Conservation (phyloP, 2,888 invertebrate species). For the Mechanitis messenoides region DNA sequence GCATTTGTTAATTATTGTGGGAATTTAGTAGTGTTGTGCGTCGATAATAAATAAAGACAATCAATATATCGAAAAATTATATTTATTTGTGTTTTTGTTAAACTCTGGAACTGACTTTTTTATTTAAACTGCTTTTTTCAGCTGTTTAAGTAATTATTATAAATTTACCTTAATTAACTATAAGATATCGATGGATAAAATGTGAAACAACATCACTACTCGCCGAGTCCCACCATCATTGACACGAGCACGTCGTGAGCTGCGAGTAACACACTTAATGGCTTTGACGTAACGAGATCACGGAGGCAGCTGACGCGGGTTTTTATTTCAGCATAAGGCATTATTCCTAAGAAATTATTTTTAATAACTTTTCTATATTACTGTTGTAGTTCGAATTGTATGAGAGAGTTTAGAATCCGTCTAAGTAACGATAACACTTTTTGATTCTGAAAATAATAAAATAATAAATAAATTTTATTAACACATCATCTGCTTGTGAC, state of each 20-base stretch:
- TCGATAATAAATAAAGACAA: neutral
- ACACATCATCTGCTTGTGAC: no score
- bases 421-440: no score
- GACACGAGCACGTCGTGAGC: neutral
- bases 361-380: neutral
- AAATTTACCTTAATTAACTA: no score
- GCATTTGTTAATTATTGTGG: slow-evolving; percentile 6
- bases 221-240: neutral
- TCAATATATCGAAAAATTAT: neutral
- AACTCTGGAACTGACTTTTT: no score
- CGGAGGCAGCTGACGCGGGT: neutral
- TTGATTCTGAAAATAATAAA: no score
- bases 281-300: slow-evolving; percentile 2
- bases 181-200: neutral
- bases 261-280: neutral
- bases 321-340: neutral
- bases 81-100: no score
- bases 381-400: neutral
- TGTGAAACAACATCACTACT: neutral
- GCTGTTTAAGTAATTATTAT: no score
- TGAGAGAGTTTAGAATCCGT: no score
- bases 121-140: no score
- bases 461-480: no score
- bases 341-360: neutral
- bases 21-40: slow-evolving; percentile 1